A percentile compares a stretch with the other conserved stretches of the same genome.
These are phyloP conservation scores for Sphaeridia pumilis DNA, from an alignment of 2,888 invertebrate genomes.

Conservation along the genomic window DNA sequence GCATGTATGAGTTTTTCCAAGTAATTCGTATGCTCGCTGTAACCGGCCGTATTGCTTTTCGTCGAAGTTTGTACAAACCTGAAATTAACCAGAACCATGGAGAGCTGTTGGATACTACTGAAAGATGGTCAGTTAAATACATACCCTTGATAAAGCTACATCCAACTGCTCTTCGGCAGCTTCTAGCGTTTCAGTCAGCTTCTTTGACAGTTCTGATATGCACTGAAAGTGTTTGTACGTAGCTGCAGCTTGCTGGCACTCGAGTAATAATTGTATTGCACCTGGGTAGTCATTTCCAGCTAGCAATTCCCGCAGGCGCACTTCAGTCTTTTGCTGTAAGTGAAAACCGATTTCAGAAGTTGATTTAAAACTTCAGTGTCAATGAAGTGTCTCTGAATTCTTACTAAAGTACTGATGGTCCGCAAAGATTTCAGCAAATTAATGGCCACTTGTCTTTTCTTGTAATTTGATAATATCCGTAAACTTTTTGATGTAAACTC, in stretches of 20 bases:
- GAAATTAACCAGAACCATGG: too few relatives aligned
- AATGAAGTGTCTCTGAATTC: constrained; percentile 30
- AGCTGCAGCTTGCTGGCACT: constrained; percentile 73
- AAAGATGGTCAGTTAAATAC: background rate
- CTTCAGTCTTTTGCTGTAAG: constrained; percentile 64
- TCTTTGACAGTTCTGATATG: constrained; percentile 70
- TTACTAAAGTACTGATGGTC: constrained; percentile 65
- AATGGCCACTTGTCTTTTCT: constrained; percentile 71
- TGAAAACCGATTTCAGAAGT: background rate
- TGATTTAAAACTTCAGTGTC: background rate
- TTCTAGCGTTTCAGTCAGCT: constrained; percentile 79
- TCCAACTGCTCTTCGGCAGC: constrained; percentile 86
- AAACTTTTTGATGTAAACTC: constrained; percentile 76
- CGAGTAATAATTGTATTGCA: constrained; percentile 77
- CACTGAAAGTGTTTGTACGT: constrained; percentile 81
- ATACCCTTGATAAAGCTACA: constrained; percentile 64
- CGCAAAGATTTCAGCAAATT: constrained; percentile 66
- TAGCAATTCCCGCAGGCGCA: constrained; percentile 67
- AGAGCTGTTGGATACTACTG: too few relatives aligned
- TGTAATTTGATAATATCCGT: constrained; percentile 79
- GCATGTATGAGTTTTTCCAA: constrained; percentile 83
- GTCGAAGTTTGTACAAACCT: constrained; percentile 61
- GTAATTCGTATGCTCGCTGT: constrained; percentile 71
- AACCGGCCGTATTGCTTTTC: constrained; percentile 65
- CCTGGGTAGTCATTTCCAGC: constrained; percentile 73